Evolutionary conservation across 2,797 vertebrate genomes (phyloP).

Genomic region (Sciaenops ocellatus): DNA sequence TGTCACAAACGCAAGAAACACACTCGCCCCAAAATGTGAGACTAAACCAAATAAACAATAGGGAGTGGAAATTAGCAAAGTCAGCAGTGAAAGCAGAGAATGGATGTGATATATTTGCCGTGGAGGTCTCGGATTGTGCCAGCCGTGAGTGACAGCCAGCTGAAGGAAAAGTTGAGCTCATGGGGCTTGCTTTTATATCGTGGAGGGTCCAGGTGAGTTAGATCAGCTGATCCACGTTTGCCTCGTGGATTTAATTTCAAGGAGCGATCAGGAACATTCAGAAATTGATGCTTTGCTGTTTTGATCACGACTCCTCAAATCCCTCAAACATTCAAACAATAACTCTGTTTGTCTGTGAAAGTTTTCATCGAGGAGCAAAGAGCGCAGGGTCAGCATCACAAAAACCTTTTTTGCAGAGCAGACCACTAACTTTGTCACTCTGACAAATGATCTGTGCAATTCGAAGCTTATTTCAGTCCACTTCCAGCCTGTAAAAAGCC

Average conservation of each 20-base stretch:
- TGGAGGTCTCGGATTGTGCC: neutral
- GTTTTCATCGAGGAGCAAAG: neutral
- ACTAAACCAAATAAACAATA: neutral
- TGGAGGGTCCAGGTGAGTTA: slow-evolving; percentile 21
- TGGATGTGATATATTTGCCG: neutral
- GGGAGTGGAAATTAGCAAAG: neutral
- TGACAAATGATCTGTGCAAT: slow-evolving; percentile 51
- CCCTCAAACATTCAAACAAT: too few relatives aligned
- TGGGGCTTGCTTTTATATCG: neutral
- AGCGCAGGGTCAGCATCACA: slow-evolving; percentile 5
- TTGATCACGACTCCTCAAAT: neutral
- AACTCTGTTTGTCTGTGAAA: neutral
- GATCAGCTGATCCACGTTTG: neutral
- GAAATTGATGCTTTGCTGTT: neutral
- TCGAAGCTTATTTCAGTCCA: slow-evolving; percentile 24
- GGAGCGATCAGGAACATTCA: neutral
- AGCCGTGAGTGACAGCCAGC: neutral
- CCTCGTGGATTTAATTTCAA: neutral
- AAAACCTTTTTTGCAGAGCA: slow-evolving; percentile 18
- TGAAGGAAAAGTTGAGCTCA: neutral
- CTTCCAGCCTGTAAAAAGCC: slow-evolving; percentile 35
- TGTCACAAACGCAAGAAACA: slow-evolving; percentile 16
- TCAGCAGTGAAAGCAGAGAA: neutral
- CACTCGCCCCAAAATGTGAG: neutral
- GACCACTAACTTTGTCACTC: slow-evolving; percentile 16